Conservation (phyloP, 2,113 vertebrate species). For the Macrotus californicus region DNA sequence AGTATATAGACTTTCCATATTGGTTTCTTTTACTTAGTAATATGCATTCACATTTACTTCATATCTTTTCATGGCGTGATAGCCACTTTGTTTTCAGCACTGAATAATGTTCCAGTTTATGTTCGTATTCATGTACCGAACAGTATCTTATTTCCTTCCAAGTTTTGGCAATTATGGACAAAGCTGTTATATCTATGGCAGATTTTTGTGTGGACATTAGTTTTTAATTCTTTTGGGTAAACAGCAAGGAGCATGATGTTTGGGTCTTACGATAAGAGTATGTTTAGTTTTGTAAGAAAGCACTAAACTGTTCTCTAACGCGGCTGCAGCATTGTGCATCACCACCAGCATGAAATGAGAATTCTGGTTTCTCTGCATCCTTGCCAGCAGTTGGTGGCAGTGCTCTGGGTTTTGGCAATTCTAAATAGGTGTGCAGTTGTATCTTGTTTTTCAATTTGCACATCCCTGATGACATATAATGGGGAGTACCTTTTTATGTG, state of each 20-base stretch:
- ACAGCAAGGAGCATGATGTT: neutral
- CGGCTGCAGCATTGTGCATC: neutral
- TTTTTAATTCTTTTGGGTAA: neutral
- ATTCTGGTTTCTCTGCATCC: neutral
- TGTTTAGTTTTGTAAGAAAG: neutral
- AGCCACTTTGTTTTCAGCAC: neutral
- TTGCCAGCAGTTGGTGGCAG: neutral
- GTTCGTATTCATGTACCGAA: neutral
- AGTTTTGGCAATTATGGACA: neutral
- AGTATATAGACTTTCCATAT: neutral
- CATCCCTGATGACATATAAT: neutral
- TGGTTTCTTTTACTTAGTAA: neutral
- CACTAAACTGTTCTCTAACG: neutral
- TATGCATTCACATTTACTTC: neutral
- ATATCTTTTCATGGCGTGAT: neutral
- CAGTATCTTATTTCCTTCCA: neutral
- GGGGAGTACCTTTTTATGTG: neutral
- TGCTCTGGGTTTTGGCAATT: neutral
- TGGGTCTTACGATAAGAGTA: neutral
- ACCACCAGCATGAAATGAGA: neutral
- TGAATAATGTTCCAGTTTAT: neutral
- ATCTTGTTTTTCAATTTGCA: neutral
- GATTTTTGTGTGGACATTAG: neutral
- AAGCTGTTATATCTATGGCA: neutral
- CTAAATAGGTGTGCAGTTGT: neutral